Base-by-base conservation (phyloP, 2,113 vertebrate species). In the Phylloscopus trochilus region DNA sequence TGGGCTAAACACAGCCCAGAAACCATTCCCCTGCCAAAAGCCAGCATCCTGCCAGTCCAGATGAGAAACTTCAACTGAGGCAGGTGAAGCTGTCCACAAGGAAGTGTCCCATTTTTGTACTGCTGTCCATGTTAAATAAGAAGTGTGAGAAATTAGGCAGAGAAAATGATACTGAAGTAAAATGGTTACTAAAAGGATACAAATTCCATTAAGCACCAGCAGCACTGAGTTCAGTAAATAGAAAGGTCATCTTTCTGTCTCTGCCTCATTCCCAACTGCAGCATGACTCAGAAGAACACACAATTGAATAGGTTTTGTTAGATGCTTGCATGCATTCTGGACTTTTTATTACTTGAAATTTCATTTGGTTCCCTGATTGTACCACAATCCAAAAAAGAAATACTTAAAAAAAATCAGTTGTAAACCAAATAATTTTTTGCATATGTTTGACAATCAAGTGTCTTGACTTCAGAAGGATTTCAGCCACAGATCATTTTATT, bases 201-300 rank as follows among this genome's bases (percentile, higher is more conserved):
- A 70, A 59, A 83, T 83, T 81, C 47, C 75, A 80, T 43, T 62
- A 59, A 82, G 66, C 85, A 53, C 30, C 68, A 78, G 59, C 39
- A 80, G 63, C 55, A 37, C 73, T 44, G 77, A 75, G 41, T 77
- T 95, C 86, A 89, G 64, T 94, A 81, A 96, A 89, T 12, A 89
- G 44, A 90, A 96, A 90, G 86, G 76, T 94, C 94, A 78, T 96
- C 83, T 47, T 80, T 92, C 79, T 86, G 60, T 41, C 60, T 89
- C 85, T 95, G 64, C 33, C 56, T 93, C 68, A 17, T 74, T 97
- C 88, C 72, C 68, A 87, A 93, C 52, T 92, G 94, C 95, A 94
- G 89, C 89, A 89, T 95, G 92, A 95, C 92, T 97, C 95, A 95
- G 79, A 94, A 96, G 51, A 93, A 52, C 81, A 93, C 93, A 93